phyloP scores from a whole-genome alignment of 2,888 invertebrate genomes.

The Callinectes sapidus region DNA sequence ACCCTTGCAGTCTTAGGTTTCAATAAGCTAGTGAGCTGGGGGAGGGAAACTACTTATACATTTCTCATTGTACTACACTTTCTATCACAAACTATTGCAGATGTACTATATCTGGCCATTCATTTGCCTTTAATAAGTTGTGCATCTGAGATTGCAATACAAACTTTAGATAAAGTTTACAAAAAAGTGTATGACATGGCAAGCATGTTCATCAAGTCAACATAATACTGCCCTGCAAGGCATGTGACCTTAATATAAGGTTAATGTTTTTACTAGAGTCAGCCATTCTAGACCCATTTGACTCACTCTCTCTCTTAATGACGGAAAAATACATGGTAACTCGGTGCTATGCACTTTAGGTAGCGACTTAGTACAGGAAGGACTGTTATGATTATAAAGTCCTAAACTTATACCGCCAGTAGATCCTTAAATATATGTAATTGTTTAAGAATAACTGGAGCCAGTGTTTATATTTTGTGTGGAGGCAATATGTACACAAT shows the following conservation, averaged over 20 bases:
- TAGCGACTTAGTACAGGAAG: neutral
- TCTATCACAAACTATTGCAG: neutral
- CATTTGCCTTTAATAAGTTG: neutral
- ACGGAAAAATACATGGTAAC: neutral
- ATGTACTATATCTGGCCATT: neutral
- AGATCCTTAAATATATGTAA: neutral
- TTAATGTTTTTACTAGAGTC: neutral
- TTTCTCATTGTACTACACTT: conserved; percentile 12
- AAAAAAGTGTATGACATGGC: neutral
- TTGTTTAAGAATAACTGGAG: neutral
- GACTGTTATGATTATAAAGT: neutral
- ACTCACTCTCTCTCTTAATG: neutral
- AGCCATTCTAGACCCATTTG: neutral
- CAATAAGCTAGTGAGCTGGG: neutral
- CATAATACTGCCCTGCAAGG: neutral
- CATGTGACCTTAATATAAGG: conserved; percentile 27
- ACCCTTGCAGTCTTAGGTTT: neutral
- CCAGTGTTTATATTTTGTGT: neutral
- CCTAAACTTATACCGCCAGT: neutral
- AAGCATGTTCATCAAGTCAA: neutral
- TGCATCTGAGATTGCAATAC: neutral
- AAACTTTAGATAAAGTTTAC: neutral
- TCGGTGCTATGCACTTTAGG: neutral
- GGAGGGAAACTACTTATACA: neutral
- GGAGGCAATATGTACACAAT: neutral